Percentiles rank a stretch among this genome's conserved stretches.
Evolutionary conservation across 1,140 invertebrate genomes (phyloP).

Genomic region (Saxidomus purpurata): DNA sequence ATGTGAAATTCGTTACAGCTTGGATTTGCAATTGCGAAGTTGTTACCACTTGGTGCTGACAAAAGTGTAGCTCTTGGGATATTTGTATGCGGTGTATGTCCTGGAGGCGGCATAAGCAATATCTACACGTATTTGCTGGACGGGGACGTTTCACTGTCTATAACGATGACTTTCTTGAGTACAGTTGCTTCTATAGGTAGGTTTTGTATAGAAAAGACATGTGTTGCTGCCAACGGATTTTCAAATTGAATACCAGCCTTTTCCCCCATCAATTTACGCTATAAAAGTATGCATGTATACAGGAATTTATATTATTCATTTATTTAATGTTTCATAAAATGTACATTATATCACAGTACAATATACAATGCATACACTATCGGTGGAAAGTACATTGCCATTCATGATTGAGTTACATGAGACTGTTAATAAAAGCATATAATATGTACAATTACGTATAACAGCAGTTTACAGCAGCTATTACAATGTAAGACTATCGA

Average conservation of each 20-base stretch:
- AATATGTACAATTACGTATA: no score
- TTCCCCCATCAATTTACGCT: background rate
- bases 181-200: slow-evolving; percentile 70
- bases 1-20: slow-evolving; percentile 21
- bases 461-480: no score
- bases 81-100: slow-evolving; percentile 85
- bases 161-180: slow-evolving; percentile 85
- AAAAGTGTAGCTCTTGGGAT: slow-evolving; percentile 82
- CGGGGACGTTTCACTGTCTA: slow-evolving; percentile 86
- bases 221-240: no score
- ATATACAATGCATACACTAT: no score
- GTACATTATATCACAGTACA: no score
- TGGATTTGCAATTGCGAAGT: slow-evolving; percentile 23
- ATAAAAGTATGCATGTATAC: background rate
- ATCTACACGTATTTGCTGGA: slow-evolving; percentile 87
- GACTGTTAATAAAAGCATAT: no score
- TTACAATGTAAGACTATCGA: no score
- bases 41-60: background rate
- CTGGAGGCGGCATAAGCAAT: slow-evolving; percentile 87
- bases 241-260: background rate
- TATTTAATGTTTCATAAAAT: no score
- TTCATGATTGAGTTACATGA: no score
- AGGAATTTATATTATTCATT: background rate
- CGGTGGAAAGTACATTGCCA: no score
- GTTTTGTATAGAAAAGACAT: background rate